Percentiles rank a stretch among this genome's conserved stretches.
Conservation (phyloP, 2,113 vertebrate genomes). For the Smithornis capensis region DNA sequence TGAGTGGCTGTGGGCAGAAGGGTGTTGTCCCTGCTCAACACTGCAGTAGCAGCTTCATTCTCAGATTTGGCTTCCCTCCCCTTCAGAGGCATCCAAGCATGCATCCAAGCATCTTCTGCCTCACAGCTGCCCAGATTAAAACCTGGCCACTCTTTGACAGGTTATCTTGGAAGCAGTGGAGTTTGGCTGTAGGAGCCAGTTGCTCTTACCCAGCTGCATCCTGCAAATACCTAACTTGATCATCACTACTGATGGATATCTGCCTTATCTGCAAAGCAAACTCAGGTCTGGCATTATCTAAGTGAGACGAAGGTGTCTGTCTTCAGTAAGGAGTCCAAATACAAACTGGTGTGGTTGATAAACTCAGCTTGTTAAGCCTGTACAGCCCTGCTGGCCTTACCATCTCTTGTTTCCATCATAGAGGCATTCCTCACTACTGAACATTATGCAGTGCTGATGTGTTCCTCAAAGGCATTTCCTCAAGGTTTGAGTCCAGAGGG, state of each 20-base stretch:
- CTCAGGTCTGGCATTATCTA: not conserved
- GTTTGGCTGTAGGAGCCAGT: not conserved
- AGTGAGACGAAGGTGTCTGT: not conserved
- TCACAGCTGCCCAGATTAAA: not conserved
- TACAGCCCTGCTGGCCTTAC: not conserved
- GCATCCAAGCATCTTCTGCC: not conserved
- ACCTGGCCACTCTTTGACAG: not conserved
- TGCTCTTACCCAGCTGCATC: not conserved
- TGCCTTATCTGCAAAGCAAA: not conserved
- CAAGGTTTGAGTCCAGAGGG: not conserved
- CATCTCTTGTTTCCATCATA: not conserved
- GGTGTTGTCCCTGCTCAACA: not conserved
- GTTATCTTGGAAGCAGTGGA: not conserved
- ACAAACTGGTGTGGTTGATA: not conserved
- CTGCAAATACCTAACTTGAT: not conserved
- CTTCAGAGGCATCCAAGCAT: rapidly evolving
- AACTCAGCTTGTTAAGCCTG: not conserved
- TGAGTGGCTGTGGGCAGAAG: not conserved
- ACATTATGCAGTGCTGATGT: not conserved
- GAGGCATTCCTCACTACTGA: not conserved
- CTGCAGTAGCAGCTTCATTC: not conserved
- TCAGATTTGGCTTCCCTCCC: not conserved
- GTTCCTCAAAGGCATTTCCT: conserved; percentile 27
- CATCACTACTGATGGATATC: rapidly evolving
- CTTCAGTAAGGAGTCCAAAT: not conserved